phyloP scores from a whole-genome alignment of 2,888 invertebrate species.

The Phalera bucephala region DNA sequence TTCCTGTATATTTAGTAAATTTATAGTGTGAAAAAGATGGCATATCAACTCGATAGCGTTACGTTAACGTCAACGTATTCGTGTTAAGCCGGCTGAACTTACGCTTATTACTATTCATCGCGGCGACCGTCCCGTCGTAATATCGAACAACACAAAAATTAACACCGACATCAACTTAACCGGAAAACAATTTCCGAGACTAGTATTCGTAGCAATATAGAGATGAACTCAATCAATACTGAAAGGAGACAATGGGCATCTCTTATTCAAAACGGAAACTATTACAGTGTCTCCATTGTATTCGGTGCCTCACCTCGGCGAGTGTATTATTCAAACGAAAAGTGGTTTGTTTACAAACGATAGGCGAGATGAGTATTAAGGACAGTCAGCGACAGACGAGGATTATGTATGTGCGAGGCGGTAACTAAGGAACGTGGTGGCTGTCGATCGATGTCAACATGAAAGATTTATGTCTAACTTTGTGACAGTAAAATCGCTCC shows the following conservation, averaged over 20 bases:
- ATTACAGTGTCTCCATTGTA: conserved; percentile 76
- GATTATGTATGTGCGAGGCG: conserved; percentile 52
- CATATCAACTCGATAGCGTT: too few species aligned
- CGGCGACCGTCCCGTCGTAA: conserved; percentile 16
- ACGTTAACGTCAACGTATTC: too few species aligned
- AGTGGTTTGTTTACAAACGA: conserved; percentile 76
- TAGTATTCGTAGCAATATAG: conserved; percentile 49
- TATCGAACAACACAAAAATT: conserved; percentile 37
- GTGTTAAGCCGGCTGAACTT: conserved; percentile 21
- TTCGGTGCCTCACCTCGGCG: conserved; percentile 70
- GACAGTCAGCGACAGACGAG: conserved; percentile 57
- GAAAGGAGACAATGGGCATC: conserved; percentile 75
- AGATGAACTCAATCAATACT: conserved; percentile 77
- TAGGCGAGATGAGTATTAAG: conserved; percentile 62
- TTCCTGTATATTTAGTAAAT: too few species aligned
- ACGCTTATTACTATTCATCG: conserved; percentile 29
- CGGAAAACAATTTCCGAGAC: conserved; percentile 56
- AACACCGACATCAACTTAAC: conserved; percentile 37
- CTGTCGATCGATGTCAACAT: conserved; percentile 65
- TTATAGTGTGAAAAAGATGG: too few species aligned
- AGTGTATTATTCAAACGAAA: conserved; percentile 77
- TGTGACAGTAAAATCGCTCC: conserved; percentile 65
- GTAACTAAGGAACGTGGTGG: conserved; percentile 50
- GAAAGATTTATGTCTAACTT: conserved; percentile 75
- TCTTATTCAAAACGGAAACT: conserved; percentile 81